Conservation (phyloP, 30 jellyfish, hydroid and myxozoan species). For the Rhopilema esculentum region DNA sequence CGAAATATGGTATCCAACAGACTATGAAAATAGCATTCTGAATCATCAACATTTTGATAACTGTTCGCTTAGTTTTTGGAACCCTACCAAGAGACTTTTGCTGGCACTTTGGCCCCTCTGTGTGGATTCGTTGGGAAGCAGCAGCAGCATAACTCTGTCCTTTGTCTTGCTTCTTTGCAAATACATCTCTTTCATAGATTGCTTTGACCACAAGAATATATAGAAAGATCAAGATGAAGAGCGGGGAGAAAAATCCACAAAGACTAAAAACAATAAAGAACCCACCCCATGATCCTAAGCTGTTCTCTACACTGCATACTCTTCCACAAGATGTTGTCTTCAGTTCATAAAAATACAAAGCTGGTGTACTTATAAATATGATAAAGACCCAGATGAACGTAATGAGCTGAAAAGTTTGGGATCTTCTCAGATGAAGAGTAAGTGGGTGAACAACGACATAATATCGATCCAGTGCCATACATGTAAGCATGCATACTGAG, state of each 20-base stretch:
- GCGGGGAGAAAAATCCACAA: slow-evolving; percentile 59
- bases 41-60: slow-evolving; percentile 66
- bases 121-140: background rate
- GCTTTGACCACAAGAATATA: slow-evolving; percentile 46
- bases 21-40: slow-evolving; percentile 58
- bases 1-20: slow-evolving; percentile 81
- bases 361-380: slow-evolving; percentile 71
- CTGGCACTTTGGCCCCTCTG: slow-evolving; percentile 27
- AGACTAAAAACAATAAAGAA: slow-evolving; percentile 57
- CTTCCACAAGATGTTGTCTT: slow-evolving; percentile 22
- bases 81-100: slow-evolving; percentile 76
- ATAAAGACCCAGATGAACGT: slow-evolving; percentile 71
- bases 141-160: background rate
- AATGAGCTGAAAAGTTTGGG: slow-evolving; percentile 78
- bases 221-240: slow-evolving; percentile 40
- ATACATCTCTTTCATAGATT: slow-evolving; percentile 44
- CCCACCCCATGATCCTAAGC: slow-evolving; percentile 73
- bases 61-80: slow-evolving; percentile 78
- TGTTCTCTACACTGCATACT: slow-evolving; percentile 37
- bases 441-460: slow-evolving; percentile 87
- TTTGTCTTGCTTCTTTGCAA: slow-evolving; percentile 23
- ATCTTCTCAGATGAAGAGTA: slow-evolving; percentile 76
- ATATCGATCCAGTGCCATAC: slow-evolving; percentile 86
- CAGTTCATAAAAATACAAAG: slow-evolving; percentile 67
- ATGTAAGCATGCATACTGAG: slow-evolving; percentile 81